Base-by-base conservation (phyloP, 2,797 vertebrate genomes). In the Podargus strigoides region DNA sequence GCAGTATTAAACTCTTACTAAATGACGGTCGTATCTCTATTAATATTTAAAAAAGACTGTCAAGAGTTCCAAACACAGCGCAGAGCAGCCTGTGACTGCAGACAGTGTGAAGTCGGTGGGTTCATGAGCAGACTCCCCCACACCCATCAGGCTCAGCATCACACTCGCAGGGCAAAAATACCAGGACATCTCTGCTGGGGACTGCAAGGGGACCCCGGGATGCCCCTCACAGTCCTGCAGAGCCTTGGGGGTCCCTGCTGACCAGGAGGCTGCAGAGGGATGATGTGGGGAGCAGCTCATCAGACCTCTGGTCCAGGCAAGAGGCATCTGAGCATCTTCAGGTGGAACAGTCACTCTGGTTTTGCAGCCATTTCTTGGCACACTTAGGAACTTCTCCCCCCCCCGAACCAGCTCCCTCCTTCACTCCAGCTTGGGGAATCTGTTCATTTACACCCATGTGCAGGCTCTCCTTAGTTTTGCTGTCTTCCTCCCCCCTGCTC, bases 311-410 rank as follows among this genome's bases (percentile, higher is more conserved):
- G 3, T 41, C 41, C 67, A 49, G 41, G 26, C 42, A 37, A 56
- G 50, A 69, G 27, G 32, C 64, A 28, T 26, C 83, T 52, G 66
- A 50, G 49, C 74, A 34, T 24, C 81, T 68, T 68, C 36, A 16
- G 16, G 52, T 8, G 9, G 56, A 78, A 67, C 0, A 2, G 50
- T 34, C 72, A 6, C 9, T 85, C 64, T 17, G 39, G 4, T n/a
- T 81, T 56, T 69, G 21, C 73, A 42, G 55, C 47, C 52, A 3
- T 89, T 89, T 50, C 85, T 78, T 75, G 78, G 94, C 85, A 63
- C 0, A 0, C 28, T 66, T 32, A 58, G 60, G n/a, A 59, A 17
- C 14, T 64, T 75, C n/a, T 44, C 6, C n/a, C n/a, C 46, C 20
- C 3, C 10, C 0, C 1, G 1, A 44, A 1, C 9, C 62, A 49